phyloP scores from a whole-genome alignment of 2,797 vertebrate genomes.

The Microctenopoma steveboyesi region DNA sequence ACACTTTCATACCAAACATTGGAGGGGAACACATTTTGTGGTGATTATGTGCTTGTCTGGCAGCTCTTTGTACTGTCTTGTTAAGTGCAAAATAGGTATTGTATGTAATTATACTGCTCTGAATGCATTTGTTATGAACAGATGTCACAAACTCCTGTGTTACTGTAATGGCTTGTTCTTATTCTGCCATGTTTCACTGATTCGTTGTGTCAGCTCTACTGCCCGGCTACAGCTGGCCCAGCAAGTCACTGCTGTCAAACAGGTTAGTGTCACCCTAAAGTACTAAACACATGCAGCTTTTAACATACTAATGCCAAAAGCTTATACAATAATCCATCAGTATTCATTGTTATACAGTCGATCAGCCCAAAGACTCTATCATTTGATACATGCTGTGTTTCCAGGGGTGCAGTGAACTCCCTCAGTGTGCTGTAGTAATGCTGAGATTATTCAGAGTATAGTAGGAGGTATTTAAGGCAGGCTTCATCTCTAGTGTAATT shows the following conservation, averaged over 20 bases:
- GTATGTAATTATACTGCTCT: not conserved
- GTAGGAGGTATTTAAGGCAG: constrained; percentile 46
- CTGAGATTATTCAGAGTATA: constrained; percentile 51
- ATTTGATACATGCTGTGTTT: constrained; percentile 30
- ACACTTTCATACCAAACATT: no score
- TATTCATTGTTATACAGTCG: constrained; percentile 24
- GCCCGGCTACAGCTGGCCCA: constrained; percentile 35
- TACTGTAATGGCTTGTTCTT: constrained; percentile 22
- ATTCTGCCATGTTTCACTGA: constrained; percentile 36
- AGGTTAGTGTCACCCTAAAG: constrained; percentile 28
- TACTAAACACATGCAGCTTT: constrained; percentile 44
- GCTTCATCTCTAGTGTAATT: constrained; percentile 27
- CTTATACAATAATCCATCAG: constrained; percentile 39
- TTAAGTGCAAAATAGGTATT: not conserved
- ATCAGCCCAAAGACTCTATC: constrained; percentile 31
- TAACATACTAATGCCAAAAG: constrained; percentile 38
- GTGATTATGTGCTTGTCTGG: not conserved
- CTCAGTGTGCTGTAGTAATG: constrained; percentile 36
- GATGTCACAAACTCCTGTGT: constrained; percentile 23
- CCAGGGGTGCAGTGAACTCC: constrained; percentile 23
- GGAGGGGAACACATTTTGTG: no score
- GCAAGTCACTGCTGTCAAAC: constrained; percentile 48
- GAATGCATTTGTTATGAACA: constrained; percentile 17
- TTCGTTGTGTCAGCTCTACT: constrained; percentile 48
- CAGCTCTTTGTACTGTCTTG: not conserved